Conservation (phyloP, 2,797 vertebrate genomes). For the Acestrorhynchus altus region DNA sequence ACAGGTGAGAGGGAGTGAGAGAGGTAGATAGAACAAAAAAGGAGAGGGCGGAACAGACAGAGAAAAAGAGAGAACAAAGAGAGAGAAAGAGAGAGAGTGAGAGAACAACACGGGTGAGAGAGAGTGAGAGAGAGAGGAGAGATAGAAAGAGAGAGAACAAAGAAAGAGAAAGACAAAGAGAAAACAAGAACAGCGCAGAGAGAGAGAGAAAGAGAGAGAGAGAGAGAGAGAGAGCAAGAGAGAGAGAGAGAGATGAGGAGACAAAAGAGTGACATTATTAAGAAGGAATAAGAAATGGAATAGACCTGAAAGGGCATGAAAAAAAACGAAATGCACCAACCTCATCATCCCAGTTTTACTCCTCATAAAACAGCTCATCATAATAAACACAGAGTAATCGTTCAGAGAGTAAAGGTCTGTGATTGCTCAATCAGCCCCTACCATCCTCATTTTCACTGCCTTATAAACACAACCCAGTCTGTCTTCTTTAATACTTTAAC, state of each 20-base stretch:
- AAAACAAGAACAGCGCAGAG: not conserved
- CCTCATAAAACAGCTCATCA: not conserved
- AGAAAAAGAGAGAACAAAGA: not conserved
- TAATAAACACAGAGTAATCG: slow-evolving; percentile 10
- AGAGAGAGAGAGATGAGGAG: not conserved
- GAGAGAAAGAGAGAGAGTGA: not conserved
- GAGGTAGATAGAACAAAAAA: not conserved
- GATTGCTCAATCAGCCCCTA: slow-evolving; percentile 6
- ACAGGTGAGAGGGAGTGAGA: not conserved
- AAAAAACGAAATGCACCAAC: not conserved
- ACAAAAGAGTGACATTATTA: not conserved
- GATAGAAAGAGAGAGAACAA: not conserved
- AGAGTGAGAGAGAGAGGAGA: not conserved
- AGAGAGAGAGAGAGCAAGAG: not conserved
- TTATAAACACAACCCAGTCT: not conserved
- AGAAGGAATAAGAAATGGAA: not conserved
- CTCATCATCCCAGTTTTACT: not conserved
- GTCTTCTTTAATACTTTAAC: not conserved
- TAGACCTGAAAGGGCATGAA: not conserved
- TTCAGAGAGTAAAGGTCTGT: slow-evolving; percentile 2
- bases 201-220: not conserved
- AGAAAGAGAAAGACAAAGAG: not conserved
- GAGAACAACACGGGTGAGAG: not conserved
- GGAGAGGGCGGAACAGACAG: no score
- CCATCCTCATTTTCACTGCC: not conserved